Evolutionary conservation across 2,888 invertebrate species (phyloP).

Genomic region (Hartigia nigra): DNA sequence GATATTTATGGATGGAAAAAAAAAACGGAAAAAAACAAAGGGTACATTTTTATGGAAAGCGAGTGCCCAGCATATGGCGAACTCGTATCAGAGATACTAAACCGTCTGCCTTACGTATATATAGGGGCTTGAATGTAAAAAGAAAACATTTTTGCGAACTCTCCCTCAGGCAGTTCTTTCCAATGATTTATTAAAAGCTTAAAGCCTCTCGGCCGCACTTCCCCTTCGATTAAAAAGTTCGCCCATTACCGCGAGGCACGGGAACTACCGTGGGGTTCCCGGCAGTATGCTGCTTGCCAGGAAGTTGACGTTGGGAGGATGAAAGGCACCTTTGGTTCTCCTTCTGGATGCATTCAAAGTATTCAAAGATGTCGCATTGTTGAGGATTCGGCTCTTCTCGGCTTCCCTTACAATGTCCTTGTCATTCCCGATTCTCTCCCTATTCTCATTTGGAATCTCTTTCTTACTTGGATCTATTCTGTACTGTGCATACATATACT

Average conservation of each 20-base stretch:
- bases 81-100: neutral
- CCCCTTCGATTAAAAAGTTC: conserved; percentile 48
- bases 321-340: neutral
- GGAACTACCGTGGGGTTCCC: conserved; percentile 3
- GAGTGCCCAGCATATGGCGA: neutral
- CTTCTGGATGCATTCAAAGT: conserved; percentile 33
- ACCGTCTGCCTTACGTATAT: neutral
- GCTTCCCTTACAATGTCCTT: conserved; percentile 5
- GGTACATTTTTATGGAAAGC: conserved; percentile 10
- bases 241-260: conserved; percentile 43
- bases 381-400: conserved; percentile 27
- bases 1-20: neutral
- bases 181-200: conserved; percentile 54
- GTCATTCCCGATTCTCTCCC: neutral
- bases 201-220: conserved; percentile 14
- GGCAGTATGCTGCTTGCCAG: neutral
- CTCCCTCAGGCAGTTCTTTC: conserved; percentile 32
- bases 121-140: neutral
- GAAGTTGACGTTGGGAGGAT: neutral
- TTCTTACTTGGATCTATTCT: neutral
- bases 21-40: conserved; percentile 14
- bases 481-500: neutral
- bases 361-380: conserved; percentile 54
- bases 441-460: neutral
- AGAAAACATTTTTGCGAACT: neutral